A percentile compares a stretch with the other conserved stretches of the same genome.
Evolutionary conservation across 2,797 vertebrate genomes (phyloP).

Genomic region (Hybognathus amarus): DNA sequence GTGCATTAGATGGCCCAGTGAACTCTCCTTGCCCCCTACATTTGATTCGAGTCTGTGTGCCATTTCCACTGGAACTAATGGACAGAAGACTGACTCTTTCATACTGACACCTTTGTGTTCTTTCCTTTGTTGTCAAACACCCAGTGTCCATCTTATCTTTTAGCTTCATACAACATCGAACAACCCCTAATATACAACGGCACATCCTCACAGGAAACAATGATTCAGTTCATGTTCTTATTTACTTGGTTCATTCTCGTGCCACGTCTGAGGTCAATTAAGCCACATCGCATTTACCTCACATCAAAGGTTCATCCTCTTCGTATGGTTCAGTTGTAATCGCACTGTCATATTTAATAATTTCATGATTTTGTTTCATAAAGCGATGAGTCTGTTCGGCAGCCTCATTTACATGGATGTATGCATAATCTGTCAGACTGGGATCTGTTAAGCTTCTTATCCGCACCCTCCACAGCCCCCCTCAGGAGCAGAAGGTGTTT

Average conservation of each 20-base stretch:
- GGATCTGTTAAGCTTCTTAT: constrained; percentile 56
- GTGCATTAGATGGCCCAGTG: constrained; percentile 40
- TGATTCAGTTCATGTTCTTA: neutral
- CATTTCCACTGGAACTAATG: constrained; percentile 20
- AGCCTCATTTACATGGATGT: constrained; percentile 45
- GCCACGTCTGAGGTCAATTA: neutral
- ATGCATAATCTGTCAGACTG: constrained; percentile 50
- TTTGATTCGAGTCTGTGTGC: neutral
- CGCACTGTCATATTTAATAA: constrained; percentile 16
- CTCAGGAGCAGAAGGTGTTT: constrained; percentile 52
- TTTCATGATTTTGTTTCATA: constrained; percentile 21
- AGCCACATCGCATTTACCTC: neutral
- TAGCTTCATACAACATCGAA: neutral
- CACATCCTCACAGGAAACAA: neutral
- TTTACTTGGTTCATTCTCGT: neutral
- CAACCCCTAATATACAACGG: neutral
- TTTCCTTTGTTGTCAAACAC: constrained; percentile 31
- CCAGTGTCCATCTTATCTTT: neutral
- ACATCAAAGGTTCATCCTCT: constrained; percentile 1
- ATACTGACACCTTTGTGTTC: neutral
- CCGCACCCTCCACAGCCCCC: constrained; percentile 37
- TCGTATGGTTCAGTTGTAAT: constrained; percentile 10
- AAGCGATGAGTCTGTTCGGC: constrained; percentile 3
- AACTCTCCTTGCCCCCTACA: constrained; percentile 38
- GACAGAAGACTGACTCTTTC: constrained; percentile 10